A percentile compares a stretch with the other conserved stretches of the same genome.
Conservation (phyloP, 2,113 vertebrate genomes). For the Plotosus lineatus region DNA sequence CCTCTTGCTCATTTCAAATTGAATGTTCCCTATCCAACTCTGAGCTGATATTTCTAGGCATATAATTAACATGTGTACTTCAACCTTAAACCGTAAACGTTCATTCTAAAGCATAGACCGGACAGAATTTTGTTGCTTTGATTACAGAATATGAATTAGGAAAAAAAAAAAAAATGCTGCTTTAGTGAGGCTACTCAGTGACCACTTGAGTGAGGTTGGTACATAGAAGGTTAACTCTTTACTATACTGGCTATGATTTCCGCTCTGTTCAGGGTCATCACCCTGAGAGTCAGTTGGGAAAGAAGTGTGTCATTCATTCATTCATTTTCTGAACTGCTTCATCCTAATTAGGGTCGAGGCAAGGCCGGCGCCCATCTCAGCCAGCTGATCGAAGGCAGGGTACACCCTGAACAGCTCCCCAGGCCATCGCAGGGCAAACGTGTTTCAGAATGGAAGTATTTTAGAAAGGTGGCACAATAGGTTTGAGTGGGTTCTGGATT, state of each 20-base stretch:
- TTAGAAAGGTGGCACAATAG: too few species aligned
- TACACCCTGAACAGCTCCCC: too few species aligned
- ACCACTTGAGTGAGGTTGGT: constrained; percentile 1
- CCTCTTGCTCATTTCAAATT: constrained; percentile 21
- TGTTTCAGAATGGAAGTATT: too few species aligned
- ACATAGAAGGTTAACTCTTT: neutral
- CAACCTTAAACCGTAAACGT: constrained; percentile 29
- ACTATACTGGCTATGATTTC: constrained; percentile 4
- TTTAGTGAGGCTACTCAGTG: constrained; percentile 9
- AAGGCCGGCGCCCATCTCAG: too few species aligned
- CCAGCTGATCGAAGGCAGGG: too few species aligned
- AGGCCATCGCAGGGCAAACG: too few species aligned
- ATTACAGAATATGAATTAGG: constrained; percentile 23
- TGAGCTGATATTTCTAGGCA: neutral
- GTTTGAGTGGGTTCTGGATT: too few species aligned
- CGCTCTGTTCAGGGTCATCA: constrained; percentile 4
- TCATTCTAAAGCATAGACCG: constrained; percentile 28
- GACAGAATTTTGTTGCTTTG: constrained; percentile 28
- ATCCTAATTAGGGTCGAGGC: too few species aligned
- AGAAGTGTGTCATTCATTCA: too few species aligned
- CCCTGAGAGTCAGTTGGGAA: neutral
- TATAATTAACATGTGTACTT: constrained; percentile 35
- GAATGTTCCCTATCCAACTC: constrained; percentile 33
- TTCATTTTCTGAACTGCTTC: too few species aligned
- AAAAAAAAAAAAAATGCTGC: constrained; percentile 19